Evolutionary conservation across 2,113 vertebrate genomes (phyloP).

Genomic region (Phoxinus phoxinus): DNA sequence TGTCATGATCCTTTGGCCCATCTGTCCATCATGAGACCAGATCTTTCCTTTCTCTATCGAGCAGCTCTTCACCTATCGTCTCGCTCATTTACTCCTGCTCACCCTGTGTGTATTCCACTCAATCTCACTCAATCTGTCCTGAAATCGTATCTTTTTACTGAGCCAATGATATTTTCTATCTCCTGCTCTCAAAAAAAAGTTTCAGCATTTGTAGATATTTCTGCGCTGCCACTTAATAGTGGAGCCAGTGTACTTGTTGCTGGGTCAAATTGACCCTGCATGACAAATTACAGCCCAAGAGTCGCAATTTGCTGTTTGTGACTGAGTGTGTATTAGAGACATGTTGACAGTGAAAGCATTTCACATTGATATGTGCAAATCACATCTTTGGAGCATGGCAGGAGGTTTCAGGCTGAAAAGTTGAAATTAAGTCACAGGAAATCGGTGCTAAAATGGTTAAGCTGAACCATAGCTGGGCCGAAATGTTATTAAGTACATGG

Average conservation of each 20-base stretch:
- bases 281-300: constrained; percentile 9
- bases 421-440: background rate
- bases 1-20: constrained; percentile 8
- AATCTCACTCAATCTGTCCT: constrained; percentile 8
- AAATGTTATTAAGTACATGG: background rate
- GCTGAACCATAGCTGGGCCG: background rate
- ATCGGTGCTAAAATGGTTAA: background rate
- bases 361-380: constrained; percentile 6
- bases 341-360: background rate
- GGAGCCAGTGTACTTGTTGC: background rate
- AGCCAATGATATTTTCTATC: background rate
- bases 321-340: background rate
- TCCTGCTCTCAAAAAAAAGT: background rate
- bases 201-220: background rate
- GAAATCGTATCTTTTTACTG: constrained; percentile 7
- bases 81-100: constrained; percentile 26
- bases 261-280: background rate
- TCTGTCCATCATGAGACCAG: constrained; percentile 33
- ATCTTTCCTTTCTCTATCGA: constrained; percentile 13
- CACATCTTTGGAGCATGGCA: background rate
- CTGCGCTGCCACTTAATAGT: background rate
- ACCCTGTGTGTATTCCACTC: background rate
- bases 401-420: constrained; percentile 10
- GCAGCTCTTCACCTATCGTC: constrained; percentile 27
- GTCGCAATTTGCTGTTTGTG: background rate